Base-by-base conservation (phyloP, 2,888 invertebrate species). In the Sthenelais limicola region DNA sequence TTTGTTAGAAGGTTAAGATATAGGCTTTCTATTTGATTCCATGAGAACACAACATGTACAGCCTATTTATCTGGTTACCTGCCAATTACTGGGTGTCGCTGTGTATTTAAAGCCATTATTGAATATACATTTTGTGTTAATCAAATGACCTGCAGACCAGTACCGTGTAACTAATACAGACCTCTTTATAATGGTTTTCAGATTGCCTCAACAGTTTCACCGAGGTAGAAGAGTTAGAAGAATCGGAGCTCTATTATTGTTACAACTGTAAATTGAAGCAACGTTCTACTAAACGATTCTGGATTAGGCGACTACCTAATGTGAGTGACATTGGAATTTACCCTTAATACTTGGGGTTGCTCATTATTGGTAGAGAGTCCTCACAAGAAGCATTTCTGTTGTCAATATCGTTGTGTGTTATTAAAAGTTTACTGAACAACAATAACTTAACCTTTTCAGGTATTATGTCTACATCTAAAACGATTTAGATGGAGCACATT, bases 201-300 rank as follows among this genome's bases (percentile, higher is more conserved):
- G 93, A 93, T 84, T 93, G 93, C 83, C 88, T 94, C 67, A 89
- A 91, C 7, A 92, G 92, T 86, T 93, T 93, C 83, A 92, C 92
- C 67, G 92, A 92, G 80, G 91, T 94, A 56, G 94, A 94, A 87
- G 93, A 94, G 85, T 86, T 94, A 75, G 93, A 93, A 9, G 94
- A 94, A 83, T 92, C 93, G 71, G 94, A 94, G 85, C 91, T 94
- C 35, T 94, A 94, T 85, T 93, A 92, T 88, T 94, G 94, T 88
- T 92, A 92, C 85, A 92, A 92, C 82, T 94, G 94, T 86, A 92
- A 93, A 87, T 91, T 92, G 84, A 93, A 92, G 85, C 94, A 94
- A 86, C 91, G 92, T 80, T 94, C 94, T 7, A 94, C 94, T 18
- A 94, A 94, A 87, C 92, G 94, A 87, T 94, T 94, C 89, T 93